Evolutionary conservation across 1,140 invertebrate genomes (phyloP).

Genomic region (Zophobas atratus): DNA sequence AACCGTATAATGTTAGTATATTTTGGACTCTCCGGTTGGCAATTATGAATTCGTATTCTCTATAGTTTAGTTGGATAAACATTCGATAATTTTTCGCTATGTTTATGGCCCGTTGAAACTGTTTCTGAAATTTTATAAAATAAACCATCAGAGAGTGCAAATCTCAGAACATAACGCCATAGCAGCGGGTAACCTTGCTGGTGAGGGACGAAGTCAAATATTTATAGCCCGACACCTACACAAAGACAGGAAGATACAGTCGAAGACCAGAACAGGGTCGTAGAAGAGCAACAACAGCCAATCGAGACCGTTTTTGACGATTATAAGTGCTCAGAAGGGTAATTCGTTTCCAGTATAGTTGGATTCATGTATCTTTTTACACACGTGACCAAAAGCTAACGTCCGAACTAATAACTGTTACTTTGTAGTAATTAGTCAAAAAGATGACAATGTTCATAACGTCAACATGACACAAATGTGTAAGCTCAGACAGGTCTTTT

Average conservation of each 20-base stretch:
- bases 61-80: background rate
- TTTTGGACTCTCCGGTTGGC: too few relatives aligned
- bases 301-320: background rate
- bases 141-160: background rate
- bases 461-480: too few relatives aligned
- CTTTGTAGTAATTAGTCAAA: too few relatives aligned
- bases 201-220: too few relatives aligned
- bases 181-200: too few relatives aligned
- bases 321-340: background rate
- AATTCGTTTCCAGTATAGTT: background rate
- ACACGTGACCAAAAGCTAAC: too few relatives aligned
- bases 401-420: too few relatives aligned
- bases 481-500: too few relatives aligned
- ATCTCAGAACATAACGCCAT: background rate
- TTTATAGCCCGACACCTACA: too few relatives aligned
- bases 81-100: background rate
- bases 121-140: background rate
- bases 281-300: background rate
- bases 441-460: too few relatives aligned
- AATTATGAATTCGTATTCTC: background rate
- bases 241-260: background rate
- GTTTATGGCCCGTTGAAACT: background rate
- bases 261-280: background rate
- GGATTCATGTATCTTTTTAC: too few relatives aligned
- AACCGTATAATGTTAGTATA: too few relatives aligned